Conservation (phyloP, 2,888 invertebrate species). For the Deroplatys truncata region DNA sequence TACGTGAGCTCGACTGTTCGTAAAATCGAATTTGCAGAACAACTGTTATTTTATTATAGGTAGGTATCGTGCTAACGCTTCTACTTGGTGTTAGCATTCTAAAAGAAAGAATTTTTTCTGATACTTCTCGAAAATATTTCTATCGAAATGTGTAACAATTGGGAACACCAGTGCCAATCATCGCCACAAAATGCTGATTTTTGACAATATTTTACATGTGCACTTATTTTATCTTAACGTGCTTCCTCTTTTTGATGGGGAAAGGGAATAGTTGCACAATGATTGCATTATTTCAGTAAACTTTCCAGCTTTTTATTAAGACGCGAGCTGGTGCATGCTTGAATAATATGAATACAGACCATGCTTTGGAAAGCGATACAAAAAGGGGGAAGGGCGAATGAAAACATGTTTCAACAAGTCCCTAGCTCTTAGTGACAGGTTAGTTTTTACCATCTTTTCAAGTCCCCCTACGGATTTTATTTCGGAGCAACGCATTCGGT, state of each 20-base stretch:
- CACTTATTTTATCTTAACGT: no score
- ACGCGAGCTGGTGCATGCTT: not conserved
- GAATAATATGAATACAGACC: not conserved
- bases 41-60: no score
- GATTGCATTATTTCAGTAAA: not conserved
- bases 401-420: not conserved
- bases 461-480: not conserved
- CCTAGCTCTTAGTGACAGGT: not conserved
- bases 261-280: not conserved
- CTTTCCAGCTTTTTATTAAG: not conserved
- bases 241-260: not conserved
- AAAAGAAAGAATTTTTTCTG: no score
- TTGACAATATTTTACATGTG: no score
- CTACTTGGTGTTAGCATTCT: no score
- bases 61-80: no score
- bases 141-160: no score
- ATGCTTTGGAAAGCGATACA: not conserved
- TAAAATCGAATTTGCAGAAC: no score
- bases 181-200: no score
- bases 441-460: not conserved
- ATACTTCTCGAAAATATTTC: no score
- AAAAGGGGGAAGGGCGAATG: not conserved
- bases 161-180: no score
- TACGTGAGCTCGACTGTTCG: no score
- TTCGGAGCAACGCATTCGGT: not conserved